A percentile compares a stretch with the other conserved stretches of the same genome.
Evolutionary conservation across 2,888 invertebrate species (phyloP).

Genomic region (Bugulina stolonifera): DNA sequence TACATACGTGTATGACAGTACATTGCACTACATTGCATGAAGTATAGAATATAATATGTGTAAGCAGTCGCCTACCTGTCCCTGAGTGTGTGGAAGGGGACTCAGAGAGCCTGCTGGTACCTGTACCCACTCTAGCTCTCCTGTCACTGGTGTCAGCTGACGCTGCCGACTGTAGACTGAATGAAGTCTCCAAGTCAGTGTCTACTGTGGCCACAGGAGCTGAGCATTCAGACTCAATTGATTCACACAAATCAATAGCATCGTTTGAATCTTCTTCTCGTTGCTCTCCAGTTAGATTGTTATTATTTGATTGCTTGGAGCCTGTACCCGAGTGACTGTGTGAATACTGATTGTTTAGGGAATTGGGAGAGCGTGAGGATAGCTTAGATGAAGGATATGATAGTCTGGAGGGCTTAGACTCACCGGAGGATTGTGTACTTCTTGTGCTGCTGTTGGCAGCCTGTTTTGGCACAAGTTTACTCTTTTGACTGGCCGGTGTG

Average conservation of each 20-base stretch:
- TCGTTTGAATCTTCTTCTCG: not conserved
- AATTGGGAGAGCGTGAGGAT: not conserved
- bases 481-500: not conserved
- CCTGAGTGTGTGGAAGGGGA: too few relatives aligned
- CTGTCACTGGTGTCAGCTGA: too few relatives aligned
- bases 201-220: slow-evolving; percentile 13
- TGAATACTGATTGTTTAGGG: not conserved
- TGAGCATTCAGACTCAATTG: not conserved
- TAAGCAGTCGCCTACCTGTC: too few relatives aligned
- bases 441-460: not conserved
- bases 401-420: not conserved
- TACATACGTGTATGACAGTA: too few relatives aligned
- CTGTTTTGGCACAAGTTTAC: not conserved
- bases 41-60: too few relatives aligned
- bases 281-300: not conserved
- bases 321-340: not conserved
- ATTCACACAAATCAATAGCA: not conserved
- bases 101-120: too few relatives aligned
- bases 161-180: too few relatives aligned
- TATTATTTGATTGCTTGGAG: not conserved
- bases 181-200: slow-evolving; percentile 7
- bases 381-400: not conserved
- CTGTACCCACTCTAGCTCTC: too few relatives aligned
- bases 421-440: not conserved
- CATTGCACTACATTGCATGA: too few relatives aligned